phyloP scores from a whole-genome alignment of 64 coral and sea anemone species.

The Pachyseris speciosa region DNA sequence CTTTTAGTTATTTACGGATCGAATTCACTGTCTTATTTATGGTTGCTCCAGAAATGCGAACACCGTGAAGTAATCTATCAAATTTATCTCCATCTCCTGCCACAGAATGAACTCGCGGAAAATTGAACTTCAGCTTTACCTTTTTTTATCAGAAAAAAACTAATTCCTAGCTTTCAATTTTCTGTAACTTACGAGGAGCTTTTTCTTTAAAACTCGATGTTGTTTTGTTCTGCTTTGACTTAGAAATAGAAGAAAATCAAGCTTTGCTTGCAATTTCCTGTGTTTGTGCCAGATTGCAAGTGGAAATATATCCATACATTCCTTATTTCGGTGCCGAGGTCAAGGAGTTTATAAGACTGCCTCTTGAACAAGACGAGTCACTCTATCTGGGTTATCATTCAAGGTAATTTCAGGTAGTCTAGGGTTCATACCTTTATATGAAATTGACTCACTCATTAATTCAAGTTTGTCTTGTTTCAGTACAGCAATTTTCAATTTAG shows the following conservation, averaged over 20 bases:
- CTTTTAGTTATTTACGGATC: neutral
- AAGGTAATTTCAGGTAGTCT: no score
- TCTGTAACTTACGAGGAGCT: neutral
- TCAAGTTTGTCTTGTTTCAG: no score
- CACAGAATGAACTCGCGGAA: no score
- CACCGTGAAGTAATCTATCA: neutral
- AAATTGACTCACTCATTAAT: no score
- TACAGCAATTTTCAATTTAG: no score
- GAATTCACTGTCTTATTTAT: neutral
- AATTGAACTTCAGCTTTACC: neutral
- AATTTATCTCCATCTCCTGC: no score
- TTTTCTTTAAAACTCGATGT: neutral
- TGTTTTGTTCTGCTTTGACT: neutral
- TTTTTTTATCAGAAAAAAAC: neutral
- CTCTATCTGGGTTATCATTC: no score
- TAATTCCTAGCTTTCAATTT: neutral
- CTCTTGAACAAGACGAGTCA: neutral
- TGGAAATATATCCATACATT: no score
- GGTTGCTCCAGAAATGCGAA: neutral
- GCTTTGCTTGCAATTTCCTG: neutral
- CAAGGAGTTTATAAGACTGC: neutral
- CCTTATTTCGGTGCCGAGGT: no score
- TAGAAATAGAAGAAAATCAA: neutral
- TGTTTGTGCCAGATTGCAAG: neutral
- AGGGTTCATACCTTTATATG: no score